These are phyloP conservation scores for Aricia agestis DNA, from an alignment of 1,140 invertebrate genomes.

Conservation along the genomic window DNA sequence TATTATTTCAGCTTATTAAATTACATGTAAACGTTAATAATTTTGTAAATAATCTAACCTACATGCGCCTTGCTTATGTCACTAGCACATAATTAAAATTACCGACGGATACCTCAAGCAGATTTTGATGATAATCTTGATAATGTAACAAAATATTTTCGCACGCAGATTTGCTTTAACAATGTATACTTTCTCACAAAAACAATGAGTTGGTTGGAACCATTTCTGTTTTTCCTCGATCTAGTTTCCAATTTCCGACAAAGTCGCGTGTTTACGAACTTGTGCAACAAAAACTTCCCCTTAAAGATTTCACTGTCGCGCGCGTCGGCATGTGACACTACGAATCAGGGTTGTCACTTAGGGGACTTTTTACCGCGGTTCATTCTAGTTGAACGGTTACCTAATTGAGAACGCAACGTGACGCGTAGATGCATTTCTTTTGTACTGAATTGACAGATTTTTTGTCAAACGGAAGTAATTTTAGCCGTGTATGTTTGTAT, in stretches of 20 bases:
- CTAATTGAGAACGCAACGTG: too few relatives aligned
- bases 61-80: too few relatives aligned
- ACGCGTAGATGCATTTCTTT: too few relatives aligned
- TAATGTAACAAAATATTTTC: background rate
- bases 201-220: background rate
- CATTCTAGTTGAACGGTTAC: too few relatives aligned
- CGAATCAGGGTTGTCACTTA: background rate
- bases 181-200: background rate
- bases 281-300: slow-evolving; percentile 5
- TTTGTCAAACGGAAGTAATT: too few relatives aligned
- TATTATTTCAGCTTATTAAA: too few relatives aligned
- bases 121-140: background rate
- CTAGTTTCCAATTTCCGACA: slow-evolving; percentile 15
- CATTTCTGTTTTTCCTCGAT: slow-evolving; percentile 4
- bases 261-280: slow-evolving; percentile 2
- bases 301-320: slow-evolving; percentile 22
- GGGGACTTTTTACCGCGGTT: too few relatives aligned
- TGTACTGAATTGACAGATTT: too few relatives aligned
- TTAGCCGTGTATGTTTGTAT: too few relatives aligned
- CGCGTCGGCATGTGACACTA: slow-evolving; percentile 19
- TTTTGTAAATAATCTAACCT: too few relatives aligned
- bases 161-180: background rate
- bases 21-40: too few relatives aligned
- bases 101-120: background rate
- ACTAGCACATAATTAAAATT: too few relatives aligned